phyloP scores from a whole-genome alignment of 2,888 invertebrate species.

The Sinhomidia bicolor region DNA sequence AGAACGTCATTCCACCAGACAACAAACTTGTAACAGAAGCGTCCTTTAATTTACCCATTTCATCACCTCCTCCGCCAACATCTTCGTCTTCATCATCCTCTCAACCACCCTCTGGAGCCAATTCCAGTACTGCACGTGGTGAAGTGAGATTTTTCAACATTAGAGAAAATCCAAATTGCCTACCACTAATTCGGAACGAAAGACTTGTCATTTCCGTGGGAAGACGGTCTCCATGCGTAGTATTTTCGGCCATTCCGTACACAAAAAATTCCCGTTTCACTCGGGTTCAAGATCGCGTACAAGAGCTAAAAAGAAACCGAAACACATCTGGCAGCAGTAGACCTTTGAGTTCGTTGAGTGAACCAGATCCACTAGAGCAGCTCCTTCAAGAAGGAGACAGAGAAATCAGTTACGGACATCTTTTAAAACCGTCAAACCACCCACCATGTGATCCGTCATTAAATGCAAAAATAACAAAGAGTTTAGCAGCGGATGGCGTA shows the following conservation, averaged over 20 bases:
- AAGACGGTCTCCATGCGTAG: constrained; percentile 89
- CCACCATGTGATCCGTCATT: constrained; percentile 50
- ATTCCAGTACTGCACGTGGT: constrained; percentile 35
- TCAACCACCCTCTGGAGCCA: constrained; percentile 10
- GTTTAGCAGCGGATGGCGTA: constrained; percentile 25
- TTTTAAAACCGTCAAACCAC: constrained; percentile 74
- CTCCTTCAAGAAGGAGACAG: constrained; percentile 89
- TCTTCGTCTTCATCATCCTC: constrained; percentile 25
- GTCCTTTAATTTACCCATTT: constrained; percentile 7
- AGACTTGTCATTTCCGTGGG: constrained; percentile 91
- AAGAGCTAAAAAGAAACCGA: constrained; percentile 84
- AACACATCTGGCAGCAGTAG: constrained; percentile 92
- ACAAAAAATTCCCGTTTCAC: constrained; percentile 80
- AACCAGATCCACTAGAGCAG: constrained; percentile 93
- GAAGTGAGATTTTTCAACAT: constrained; percentile 75
- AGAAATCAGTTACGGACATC: constrained; percentile 84
- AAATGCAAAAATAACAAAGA: constrained; percentile 41
- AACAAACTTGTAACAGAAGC: not conserved
- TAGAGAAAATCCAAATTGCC: constrained; percentile 80
- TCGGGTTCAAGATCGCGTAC: constrained; percentile 63
- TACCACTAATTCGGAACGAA: constrained; percentile 89
- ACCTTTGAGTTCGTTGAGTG: constrained; percentile 91
- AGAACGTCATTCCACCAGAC: constrained; percentile 41
- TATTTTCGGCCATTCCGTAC: constrained; percentile 94
- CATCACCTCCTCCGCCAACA: constrained; percentile 55